Base-by-base conservation (phyloP, 2,113 vertebrate species). In the Sakesphorus luctuosus region DNA sequence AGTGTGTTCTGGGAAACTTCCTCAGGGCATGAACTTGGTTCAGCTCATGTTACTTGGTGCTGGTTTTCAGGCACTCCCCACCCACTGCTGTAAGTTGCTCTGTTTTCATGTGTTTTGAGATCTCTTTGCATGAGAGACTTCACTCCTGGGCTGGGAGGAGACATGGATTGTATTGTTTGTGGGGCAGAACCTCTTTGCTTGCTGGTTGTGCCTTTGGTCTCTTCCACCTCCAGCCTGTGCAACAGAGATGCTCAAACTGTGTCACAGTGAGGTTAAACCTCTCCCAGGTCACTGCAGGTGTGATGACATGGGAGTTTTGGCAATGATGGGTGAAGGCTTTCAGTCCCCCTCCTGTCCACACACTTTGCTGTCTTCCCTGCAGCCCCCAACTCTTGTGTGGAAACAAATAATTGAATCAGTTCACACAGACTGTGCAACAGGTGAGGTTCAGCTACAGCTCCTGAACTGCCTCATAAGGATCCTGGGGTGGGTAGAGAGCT, bases 211-310 rank as follows among this genome's bases (percentile, higher is more conserved):
- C 66, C 55, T n/a, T 38, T 9, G 3, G 23, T 18, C 63, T 38
- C 35, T 1, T 59, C n/a, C 7, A 4, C 6, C 25, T 69, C 56
- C 21, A 13, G 1, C 5, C 89, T 55, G 40, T 4, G 40, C 44
- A 36, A 1, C 9, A 31, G 56, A 33, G 43, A 7, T n/a, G 69
- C 15, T 62, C 3, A 4, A 5, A 0, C 24, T 8, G 26, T 4
- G 26, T 4, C 43, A 49, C 35, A 28, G 25, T 1, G 47, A 23
- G 8, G 31, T 7, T 36, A 19, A 76, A 36, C 18, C 44, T 79
- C 33, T 26, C 26, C 38, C 6, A 4, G 7, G 29, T 17, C 25
- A 7, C 68, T 84, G 26, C 6, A 55, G 36, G 8, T 3, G 31
- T 77, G 49, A 2, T 31, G 68, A 6, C 5, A 46, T 58, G 9